Evolutionary conservation across 2,888 invertebrate species (phyloP), one percentile per base, ranked within the genome.

Genomic region (Oscheius sp.): DNA sequence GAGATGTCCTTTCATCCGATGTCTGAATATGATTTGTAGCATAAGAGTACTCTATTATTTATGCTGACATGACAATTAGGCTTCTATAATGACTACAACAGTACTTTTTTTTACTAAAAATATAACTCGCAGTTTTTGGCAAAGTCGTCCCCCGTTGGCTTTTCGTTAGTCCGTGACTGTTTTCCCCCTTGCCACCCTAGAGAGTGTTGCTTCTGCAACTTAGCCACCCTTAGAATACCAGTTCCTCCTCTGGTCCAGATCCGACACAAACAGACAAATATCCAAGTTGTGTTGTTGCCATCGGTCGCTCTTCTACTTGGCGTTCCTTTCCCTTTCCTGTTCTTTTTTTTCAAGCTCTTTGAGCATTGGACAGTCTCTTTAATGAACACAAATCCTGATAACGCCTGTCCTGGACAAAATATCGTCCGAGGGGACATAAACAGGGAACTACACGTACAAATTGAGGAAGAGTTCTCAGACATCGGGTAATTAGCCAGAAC

Each of bases 211-310:
- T 52, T 25, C 25, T 52, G 66, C 66, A 66, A 66, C 66, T 66
- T 66, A 66, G 64, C 64, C 46, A 35, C 35, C 41, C 43, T 43
- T 13, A 29, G 52, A 66, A 66, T 49, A 66, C 66, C 66, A 66
- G 66, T 66, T 66, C 52, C 35, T 29, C 61, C 35, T 29, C 61
- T 29, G 35, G 61, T 2, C 61, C 52, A 49, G 64, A 66, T 66
- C 66, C 49, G 64, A 46, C 66, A 52, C 63, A 63, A 66, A 66
- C 66, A 66, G n/a, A 66, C 66, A 66, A 66, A 66, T 52, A 66
- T 66, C 66, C 52, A 66, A 66, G 66, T 66, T 66, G 66, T 41
- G 35, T 12, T 58, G 29, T 29, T 58, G 58, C 45, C 23, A 45
- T 45, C 63, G 45, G 3, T 46, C 56, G 23, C 56, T 41, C 43